Base-by-base conservation (phyloP, 1,140 invertebrate genomes). In the Dendroctonus valens region DNA sequence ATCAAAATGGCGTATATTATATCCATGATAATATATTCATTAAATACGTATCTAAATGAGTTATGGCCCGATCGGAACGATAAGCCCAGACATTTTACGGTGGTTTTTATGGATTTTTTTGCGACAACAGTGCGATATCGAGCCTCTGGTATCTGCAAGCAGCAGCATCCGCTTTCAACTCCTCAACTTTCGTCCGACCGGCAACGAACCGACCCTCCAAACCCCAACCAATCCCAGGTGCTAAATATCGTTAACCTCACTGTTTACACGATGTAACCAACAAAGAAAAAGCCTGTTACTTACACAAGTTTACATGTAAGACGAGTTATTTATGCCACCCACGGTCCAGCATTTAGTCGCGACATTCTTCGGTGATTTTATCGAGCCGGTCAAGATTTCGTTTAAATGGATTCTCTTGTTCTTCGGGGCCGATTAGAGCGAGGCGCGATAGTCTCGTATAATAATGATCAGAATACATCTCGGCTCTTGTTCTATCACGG, bases 21-120 rank as follows among this genome's bases (percentile, higher is more conserved):
- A 67, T 67, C 49, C 57, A 37, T 51, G 57, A 67, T 67, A 60
- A 67, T 67, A 67, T 67, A 67, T 67, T 67, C 65, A 67, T 67
- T 67, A 67, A 67, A 67, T 67, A 67, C 65, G 58, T 67, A 67
- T 67, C 65, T 59, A 61, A 44, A 51, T 67, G 65, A 67, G 41
- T 67, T 67, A 67, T 67, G 62, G 53, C 60, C 53, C 26, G 26
- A 65, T 65, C 7, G 42, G 41, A 41, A 49, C 48, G 62, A 65
- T 65, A 65, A 65, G 53, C 14, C 26, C 9, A 26, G 41, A 57
- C 52, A 48, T 55, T 65, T 65, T 62, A 62, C 51, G 46, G 15
- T 52, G 60, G 48, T 62, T 65, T 48, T 42, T 37, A 38, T 53
- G 55, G 55, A 39, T 65, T 65, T 65, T 50, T 15, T 5, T 60